Conservation (phyloP, 2,888 invertebrate genomes). For the Mythimna vitellina region DNA sequence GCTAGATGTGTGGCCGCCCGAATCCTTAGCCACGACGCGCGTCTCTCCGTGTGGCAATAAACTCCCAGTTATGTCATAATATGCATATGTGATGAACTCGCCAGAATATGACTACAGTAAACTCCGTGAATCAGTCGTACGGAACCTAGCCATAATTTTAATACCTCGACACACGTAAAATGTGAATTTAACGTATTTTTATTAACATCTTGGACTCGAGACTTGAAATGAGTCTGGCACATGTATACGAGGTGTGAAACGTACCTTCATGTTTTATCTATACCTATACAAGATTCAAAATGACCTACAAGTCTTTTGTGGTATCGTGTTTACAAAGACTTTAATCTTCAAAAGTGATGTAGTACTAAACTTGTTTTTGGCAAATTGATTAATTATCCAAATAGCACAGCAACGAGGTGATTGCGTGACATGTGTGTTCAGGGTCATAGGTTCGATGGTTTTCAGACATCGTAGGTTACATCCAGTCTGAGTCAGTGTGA, state of each 20-base stretch:
- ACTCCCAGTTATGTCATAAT: constrained; percentile 85
- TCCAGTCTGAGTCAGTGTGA: neutral
- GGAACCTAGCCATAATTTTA: constrained; percentile 68
- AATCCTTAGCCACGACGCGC: constrained; percentile 84
- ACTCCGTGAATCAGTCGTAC: constrained; percentile 77
- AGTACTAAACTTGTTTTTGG: constrained; percentile 22
- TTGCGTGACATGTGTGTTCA: constrained; percentile 41
- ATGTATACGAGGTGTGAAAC: neutral
- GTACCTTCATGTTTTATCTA: constrained; percentile 3
- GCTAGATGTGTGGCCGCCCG: constrained; percentile 68
- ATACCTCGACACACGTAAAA: constrained; percentile 60
- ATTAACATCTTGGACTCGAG: constrained; percentile 47
- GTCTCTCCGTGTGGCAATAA: constrained; percentile 86
- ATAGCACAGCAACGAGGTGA: constrained; percentile 34
- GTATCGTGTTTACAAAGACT: constrained; percentile 29
- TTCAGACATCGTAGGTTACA: constrained; percentile 15
- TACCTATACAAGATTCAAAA: neutral
- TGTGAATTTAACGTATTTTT: constrained; percentile 62
- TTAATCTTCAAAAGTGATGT: constrained; percentile 31
- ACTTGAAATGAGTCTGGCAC: constrained; percentile 26
- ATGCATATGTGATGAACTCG: constrained; percentile 86
- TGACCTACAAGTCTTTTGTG: neutral
- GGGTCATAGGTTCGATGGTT: constrained; percentile 42
- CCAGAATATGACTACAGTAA: constrained; percentile 76
- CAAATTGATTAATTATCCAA: constrained; percentile 50